Evolutionary conservation across 2,113 vertebrate species (phyloP).

Genomic region (Steatornis caripensis): DNA sequence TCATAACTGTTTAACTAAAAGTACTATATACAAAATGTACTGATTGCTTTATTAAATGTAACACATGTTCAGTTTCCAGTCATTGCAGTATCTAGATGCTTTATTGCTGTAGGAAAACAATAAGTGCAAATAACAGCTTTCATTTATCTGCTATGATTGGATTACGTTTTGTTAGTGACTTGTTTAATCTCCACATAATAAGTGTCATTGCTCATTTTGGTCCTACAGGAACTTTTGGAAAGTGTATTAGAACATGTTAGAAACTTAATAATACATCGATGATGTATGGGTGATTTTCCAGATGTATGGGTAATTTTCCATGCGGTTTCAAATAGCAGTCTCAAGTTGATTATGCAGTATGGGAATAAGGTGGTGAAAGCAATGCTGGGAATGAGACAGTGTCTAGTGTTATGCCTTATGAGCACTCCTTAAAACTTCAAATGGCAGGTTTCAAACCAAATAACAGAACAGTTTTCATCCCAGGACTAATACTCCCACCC

Average conservation of each 20-base stretch:
- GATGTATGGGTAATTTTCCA: neutral
- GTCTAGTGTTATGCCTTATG: too few species aligned
- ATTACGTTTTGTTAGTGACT: constrained; percentile 8
- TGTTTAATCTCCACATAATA: neutral
- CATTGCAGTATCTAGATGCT: neutral
- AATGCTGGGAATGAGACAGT: neutral
- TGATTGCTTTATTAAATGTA: neutral
- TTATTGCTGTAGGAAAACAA: neutral
- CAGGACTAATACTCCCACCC: neutral
- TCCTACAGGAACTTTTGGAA: neutral
- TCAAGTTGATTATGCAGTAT: neutral
- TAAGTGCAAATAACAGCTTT: neutral
- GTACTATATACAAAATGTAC: neutral
- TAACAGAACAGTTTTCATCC: neutral
- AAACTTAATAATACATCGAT: neutral
- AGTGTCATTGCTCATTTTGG: neutral
- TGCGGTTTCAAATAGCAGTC: neutral
- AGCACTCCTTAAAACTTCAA: neutral
- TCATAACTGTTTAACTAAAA: neutral
- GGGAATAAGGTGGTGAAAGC: neutral
- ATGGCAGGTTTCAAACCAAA: neutral
- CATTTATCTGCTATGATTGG: neutral
- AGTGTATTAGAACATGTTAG: neutral
- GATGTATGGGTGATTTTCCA: neutral
- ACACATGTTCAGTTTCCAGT: neutral